phyloP scores from a whole-genome alignment of 2,797 vertebrate genomes.

The Silurus aristotelis region DNA sequence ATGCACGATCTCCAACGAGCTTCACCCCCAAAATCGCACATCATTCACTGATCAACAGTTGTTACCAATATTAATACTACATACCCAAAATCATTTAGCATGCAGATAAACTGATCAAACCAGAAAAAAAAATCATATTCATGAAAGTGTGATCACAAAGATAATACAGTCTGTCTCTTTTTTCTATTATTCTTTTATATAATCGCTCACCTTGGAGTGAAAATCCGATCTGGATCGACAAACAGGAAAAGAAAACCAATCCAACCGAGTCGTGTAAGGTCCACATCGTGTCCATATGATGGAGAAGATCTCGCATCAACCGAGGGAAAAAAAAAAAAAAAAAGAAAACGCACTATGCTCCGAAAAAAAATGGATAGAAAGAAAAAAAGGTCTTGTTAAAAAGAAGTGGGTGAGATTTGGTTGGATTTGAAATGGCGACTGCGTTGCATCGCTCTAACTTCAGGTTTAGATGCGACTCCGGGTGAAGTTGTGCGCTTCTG shows the following conservation, averaged over 20 bases:
- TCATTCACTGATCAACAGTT: conserved; percentile 46
- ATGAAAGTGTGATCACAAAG: background rate
- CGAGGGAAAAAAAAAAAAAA: conserved; percentile 31
- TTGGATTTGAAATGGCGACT: conserved; percentile 58
- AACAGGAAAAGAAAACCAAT: conserved; percentile 76
- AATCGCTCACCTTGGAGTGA: conserved; percentile 74
- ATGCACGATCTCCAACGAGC: background rate
- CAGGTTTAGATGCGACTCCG: conserved; percentile 32
- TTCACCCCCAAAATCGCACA: too few relatives aligned
- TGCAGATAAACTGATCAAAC: too few relatives aligned
- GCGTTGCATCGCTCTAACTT: conserved; percentile 69
- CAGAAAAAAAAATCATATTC: too few relatives aligned
- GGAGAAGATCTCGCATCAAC: conserved; percentile 65
- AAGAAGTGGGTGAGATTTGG: conserved; percentile 56
- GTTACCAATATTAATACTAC: conserved; percentile 5
- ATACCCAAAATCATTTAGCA: background rate
- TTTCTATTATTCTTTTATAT: too few relatives aligned
- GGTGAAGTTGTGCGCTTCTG: conserved; percentile 50
- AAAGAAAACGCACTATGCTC: conserved; percentile 48
- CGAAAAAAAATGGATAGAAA: background rate
- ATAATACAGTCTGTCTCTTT: background rate
- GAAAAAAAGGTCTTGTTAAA: conserved; percentile 60
- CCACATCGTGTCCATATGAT: conserved; percentile 74
- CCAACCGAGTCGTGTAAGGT: conserved; percentile 77
- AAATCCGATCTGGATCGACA: conserved; percentile 76